These are phyloP conservation scores for Pangasius mekongensis DNA, from an alignment of 2,797 vertebrate species.

Conservation along the genomic window DNA sequence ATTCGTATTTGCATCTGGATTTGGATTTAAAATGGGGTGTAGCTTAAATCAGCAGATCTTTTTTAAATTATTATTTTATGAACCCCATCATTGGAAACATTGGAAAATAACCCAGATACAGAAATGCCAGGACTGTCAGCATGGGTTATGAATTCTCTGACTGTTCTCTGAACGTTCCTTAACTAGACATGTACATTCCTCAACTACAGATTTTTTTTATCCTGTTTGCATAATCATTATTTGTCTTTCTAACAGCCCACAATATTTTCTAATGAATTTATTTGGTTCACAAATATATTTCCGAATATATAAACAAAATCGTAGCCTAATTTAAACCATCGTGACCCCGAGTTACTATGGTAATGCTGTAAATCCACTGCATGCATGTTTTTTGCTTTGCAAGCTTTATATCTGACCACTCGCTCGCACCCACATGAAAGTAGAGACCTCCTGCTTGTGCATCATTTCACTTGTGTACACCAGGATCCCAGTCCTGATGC, in stretches of 20 bases:
- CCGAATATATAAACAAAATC: not conserved
- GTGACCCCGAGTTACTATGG: not conserved
- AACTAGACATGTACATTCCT: not conserved
- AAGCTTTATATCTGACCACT: not conserved
- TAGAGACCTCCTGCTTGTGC: not conserved
- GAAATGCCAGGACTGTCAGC: not conserved
- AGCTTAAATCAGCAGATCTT: not conserved
- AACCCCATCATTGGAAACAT: not conserved
- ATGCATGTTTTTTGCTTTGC: not conserved
- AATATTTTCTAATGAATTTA: not conserved
- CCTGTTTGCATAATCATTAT: not conserved
- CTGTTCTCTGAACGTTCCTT: not conserved
- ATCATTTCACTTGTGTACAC: no score
- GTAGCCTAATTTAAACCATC: not conserved
- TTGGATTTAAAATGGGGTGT: not conserved
- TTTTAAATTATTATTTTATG: not conserved
- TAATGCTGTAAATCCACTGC: not conserved
- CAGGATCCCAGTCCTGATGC: not conserved
- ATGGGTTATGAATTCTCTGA: not conserved
- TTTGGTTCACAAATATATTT: not conserved
- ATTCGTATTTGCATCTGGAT: not conserved
- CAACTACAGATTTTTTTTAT: not conserved
- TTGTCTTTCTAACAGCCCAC: not conserved
- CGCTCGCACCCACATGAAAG: not conserved
- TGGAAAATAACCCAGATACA: not conserved